Percentiles rank a stretch among this genome's conserved stretches.
Conservation (phyloP, 2,113 vertebrate species). For the Scytalopus superciliaris region DNA sequence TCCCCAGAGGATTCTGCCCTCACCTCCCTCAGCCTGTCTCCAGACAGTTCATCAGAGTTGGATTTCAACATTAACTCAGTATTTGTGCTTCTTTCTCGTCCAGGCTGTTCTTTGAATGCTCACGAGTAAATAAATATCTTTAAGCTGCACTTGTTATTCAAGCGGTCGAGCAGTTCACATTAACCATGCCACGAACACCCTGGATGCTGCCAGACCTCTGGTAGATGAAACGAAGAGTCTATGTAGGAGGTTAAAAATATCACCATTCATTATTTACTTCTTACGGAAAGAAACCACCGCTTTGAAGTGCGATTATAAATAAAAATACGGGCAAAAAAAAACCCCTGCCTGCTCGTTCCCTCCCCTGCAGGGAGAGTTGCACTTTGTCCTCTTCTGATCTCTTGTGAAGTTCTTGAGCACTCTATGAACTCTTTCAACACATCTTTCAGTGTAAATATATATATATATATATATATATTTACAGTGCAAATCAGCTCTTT, state of each 20-base stretch:
- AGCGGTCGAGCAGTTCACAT: not conserved
- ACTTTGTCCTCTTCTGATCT: constrained; percentile 6
- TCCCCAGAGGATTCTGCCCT: not conserved
- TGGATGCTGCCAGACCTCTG: not conserved
- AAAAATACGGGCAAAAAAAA: not conserved
- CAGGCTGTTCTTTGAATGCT: not conserved
- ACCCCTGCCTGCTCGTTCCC: not conserved
- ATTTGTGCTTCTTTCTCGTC: not conserved
- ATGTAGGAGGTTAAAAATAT: constrained; percentile 45
- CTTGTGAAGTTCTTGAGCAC: not conserved
- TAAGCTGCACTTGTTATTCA: not conserved
- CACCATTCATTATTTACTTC: constrained; percentile 44
- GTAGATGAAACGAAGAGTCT: not conserved
- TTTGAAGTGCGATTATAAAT: constrained; percentile 42
- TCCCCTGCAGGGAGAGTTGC: not conserved
- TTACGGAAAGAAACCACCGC: not conserved
- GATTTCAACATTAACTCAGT: not conserved
- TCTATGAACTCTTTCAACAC: not conserved
- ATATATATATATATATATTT: not conserved
- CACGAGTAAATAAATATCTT: not conserved
- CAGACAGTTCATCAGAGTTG: not conserved
- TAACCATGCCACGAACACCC: not conserved
- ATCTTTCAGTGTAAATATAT: not conserved
- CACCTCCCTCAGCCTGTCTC: not conserved
- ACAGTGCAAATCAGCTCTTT: not conserved